Percentiles rank a stretch among this genome's conserved stretches.
phyloP scores from a whole-genome alignment of 2,113 vertebrate genomes.

The Indicator indicator region DNA sequence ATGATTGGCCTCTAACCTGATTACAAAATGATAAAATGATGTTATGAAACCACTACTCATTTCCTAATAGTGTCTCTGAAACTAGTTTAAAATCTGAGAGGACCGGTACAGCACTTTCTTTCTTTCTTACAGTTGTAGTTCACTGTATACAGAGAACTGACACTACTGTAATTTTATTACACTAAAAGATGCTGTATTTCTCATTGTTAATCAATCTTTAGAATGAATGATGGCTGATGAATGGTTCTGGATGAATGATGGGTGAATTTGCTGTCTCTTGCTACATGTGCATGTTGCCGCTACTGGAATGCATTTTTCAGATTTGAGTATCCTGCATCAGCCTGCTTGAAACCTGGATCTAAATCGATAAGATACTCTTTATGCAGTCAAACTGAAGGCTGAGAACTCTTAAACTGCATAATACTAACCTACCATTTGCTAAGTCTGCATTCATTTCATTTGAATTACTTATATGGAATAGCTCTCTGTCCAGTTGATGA shows the following conservation, averaged over 20 bases:
- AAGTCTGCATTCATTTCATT: neutral
- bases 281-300: neutral
- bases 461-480: neutral
- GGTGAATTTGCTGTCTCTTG: neutral
- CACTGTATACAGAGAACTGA: neutral
- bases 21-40: conserved; percentile 61
- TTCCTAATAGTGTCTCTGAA: conserved; percentile 54
- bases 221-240: neutral
- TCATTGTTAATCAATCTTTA: conserved; percentile 22
- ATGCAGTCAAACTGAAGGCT: neutral
- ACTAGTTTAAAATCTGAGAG: conserved; percentile 23
- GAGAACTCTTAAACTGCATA: neutral
- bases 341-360: neutral
- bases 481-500: neutral
- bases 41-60: conserved; percentile 57
- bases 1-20: conserved; percentile 46
- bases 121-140: neutral
- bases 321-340: neutral
- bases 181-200: neutral
- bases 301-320: neutral
- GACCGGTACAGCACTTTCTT: neutral
- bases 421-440: neutral
- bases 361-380: neutral
- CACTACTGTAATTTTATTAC: neutral
- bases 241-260: neutral